Base-by-base conservation (phyloP, 92 coral and sea anemone species). In the Nematostella vectensis region DNA sequence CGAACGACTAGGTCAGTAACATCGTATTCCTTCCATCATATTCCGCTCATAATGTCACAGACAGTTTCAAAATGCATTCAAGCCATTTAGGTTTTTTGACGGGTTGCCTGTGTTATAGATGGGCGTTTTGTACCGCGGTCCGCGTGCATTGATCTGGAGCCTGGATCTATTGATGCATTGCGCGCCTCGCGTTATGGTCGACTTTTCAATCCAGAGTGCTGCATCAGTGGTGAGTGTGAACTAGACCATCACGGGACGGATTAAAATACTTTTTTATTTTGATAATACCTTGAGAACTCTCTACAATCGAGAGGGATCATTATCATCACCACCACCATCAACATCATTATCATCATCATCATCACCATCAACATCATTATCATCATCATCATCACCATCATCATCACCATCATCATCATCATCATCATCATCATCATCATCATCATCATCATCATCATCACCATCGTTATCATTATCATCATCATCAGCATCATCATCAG, bases 61-160 rank as follows among this genome's bases (percentile, higher is more conserved):
- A n/a, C n/a, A n/a, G n/a, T n/a, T n/a, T n/a, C n/a, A n/a, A n/a
- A n/a, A n/a, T n/a, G n/a, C n/a, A n/a, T n/a, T n/a, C n/a, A n/a
- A n/a, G n/a, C n/a, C n/a, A n/a, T n/a, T n/a, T n/a, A n/a, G n/a
- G n/a, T n/a, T n/a, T n/a, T n/a, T n/a, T n/a, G n/a, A n/a, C n/a
- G n/a, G n/a, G n/a, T n/a, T n/a, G n/a, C n/a, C n/a, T n/a, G n/a
- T 33, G 40, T 33, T 65, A 38, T 59, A 85, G 95, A 76, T 51
- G 95, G 95, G 50, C 80, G 95, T 68, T 76, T 79, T 70, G 72
- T 85, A 49, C 95, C 95, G 4, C 77, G 95, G n/a, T 87, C 95
- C 18, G 88, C 95, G 1, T 85, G 95, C 43, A 33, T 85, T 59
- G 95, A 85, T 38, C 75, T 85, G 11, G 95, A 85, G 51, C 95